Conservation (phyloP, 2,797 vertebrate genomes). For the Rhynchotus rufescens region DNA sequence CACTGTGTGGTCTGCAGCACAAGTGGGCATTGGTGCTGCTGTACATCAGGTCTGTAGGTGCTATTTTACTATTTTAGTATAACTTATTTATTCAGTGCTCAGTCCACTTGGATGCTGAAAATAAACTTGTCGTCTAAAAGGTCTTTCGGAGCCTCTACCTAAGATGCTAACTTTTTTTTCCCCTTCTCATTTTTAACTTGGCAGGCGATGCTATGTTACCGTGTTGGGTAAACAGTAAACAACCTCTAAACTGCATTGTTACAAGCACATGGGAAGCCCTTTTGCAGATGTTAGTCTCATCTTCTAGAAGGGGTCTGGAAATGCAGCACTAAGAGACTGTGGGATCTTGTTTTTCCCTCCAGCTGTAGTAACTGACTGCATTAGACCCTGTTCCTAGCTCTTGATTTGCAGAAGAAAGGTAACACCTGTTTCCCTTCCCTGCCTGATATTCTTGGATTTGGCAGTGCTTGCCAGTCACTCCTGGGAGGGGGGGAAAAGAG, state of each 20-base stretch:
- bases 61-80: background rate
- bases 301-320: background rate
- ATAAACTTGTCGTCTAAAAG: background rate
- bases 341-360: background rate
- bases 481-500: background rate
- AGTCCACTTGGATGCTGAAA: background rate
- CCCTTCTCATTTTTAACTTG: background rate
- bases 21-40: background rate
- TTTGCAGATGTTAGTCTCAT: background rate
- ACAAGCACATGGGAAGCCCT: background rate
- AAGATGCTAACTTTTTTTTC: background rate
- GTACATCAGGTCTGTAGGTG: background rate
- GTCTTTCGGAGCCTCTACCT: background rate
- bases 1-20: background rate
- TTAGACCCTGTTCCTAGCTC: background rate
- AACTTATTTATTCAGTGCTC: background rate
- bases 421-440: background rate
- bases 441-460: constrained; percentile 19
- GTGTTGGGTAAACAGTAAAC: background rate
- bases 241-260: background rate
- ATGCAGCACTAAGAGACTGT: background rate
- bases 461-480: background rate
- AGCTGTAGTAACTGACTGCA: background rate
- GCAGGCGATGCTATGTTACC: background rate
- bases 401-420: constrained; percentile 20